Conservation (phyloP, 2,888 invertebrate species). For the Aphodius sticticus region DNA sequence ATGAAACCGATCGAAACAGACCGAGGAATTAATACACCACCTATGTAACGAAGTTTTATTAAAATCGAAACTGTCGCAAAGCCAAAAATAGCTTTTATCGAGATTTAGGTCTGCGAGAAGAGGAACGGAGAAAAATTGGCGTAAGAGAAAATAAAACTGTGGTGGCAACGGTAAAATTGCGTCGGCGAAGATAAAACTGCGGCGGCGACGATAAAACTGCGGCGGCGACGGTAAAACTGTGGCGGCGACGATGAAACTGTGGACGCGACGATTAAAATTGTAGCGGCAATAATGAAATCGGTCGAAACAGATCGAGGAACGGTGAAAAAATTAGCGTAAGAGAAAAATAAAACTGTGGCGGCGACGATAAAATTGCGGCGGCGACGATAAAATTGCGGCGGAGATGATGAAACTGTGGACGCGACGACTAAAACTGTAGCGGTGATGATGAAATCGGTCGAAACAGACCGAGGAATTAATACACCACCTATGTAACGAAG, state of each 20-base stretch:
- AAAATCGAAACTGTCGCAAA: not conserved
- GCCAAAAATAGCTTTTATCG: conserved; percentile 13
- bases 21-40: conserved; percentile 14
- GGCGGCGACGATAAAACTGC: not conserved
- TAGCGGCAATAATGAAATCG: conserved; percentile 64
- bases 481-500: no score
- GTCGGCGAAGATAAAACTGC: not conserved
- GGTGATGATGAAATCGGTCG: no score
- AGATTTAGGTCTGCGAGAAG: no score
- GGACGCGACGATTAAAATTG: no score
- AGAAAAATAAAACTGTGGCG: not conserved
- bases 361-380: not conserved
- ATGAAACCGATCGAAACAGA: not conserved
- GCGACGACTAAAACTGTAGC: no score
- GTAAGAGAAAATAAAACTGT: no score
- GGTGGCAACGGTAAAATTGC: conserved; percentile 5
- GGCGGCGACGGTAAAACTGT: no score
- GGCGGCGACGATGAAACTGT: no score
- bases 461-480: no score
- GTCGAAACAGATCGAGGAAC: conserved; percentile 73
- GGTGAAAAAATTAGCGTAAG: not conserved
- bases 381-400: no score
- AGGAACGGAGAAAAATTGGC: no score
- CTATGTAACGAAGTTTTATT: conserved; percentile 10
- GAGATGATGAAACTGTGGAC: no score